Conservation (phyloP, 2,797 vertebrate genomes). For the Fratercula arctica region DNA sequence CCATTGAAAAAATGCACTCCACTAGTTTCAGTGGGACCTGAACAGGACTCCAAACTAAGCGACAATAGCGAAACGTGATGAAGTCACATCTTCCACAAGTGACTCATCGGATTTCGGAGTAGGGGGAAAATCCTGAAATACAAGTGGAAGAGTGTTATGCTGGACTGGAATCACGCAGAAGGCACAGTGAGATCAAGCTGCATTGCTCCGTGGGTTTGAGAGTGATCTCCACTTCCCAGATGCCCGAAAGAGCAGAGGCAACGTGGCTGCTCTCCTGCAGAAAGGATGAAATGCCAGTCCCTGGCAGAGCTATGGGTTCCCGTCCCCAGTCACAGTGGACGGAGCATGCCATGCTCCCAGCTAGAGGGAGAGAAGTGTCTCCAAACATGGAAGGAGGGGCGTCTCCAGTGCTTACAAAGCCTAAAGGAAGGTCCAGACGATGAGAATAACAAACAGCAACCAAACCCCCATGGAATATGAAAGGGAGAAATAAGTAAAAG, state of each 20-base stretch:
- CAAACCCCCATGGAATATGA: conserved; percentile 14
- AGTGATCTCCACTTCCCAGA: not conserved
- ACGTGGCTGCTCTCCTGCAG: not conserved
- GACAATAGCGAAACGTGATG: not conserved
- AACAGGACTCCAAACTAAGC: not conserved
- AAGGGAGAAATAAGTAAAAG: conserved; percentile 61
- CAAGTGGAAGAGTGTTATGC: not conserved
- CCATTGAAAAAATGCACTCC: not conserved
- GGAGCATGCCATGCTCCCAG: not conserved
- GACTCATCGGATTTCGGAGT: not conserved
- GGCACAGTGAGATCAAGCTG: not conserved
- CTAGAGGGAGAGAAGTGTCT: not conserved
- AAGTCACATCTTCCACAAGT: not conserved
- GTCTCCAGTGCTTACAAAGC: not conserved
- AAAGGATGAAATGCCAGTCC: not conserved
- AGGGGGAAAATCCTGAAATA: not conserved
- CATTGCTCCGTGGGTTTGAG: not conserved
- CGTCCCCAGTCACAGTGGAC: not conserved
- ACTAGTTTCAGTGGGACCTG: not conserved
- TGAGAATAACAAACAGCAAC: conserved; percentile 9
- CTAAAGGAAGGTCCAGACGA: conserved; percentile 17
- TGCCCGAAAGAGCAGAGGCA: not conserved
- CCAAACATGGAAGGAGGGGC: not conserved
- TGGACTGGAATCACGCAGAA: not conserved
- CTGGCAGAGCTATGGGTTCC: not conserved